Percentiles rank a stretch among this genome's conserved stretches.
Evolutionary conservation across 2,888 invertebrate species (phyloP).

Genomic region (Brenthis daphne): DNA sequence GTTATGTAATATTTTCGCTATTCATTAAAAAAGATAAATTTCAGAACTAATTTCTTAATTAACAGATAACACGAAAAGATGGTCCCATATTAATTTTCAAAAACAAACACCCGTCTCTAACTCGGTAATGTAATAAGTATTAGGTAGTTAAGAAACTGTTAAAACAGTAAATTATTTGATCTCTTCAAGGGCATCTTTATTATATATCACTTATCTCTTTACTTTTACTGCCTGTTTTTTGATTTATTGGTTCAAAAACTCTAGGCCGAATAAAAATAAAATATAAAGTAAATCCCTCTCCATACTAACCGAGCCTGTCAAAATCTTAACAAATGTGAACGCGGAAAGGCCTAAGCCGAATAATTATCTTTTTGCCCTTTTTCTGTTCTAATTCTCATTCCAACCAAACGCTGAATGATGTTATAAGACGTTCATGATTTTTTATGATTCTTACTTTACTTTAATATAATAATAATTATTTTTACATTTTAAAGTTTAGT

Average conservation of each 20-base stretch:
- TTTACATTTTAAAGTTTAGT: not conserved
- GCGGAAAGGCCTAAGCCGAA: constrained; percentile 62
- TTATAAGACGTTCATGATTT: constrained; percentile 25
- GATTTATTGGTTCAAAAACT: not conserved
- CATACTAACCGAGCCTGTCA: constrained; percentile 35
- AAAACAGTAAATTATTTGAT: too few species aligned
- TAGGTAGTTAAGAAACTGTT: too few species aligned
- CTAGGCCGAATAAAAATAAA: not conserved
- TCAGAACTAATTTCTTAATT: too few species aligned
- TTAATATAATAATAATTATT: not conserved
- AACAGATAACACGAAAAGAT: too few species aligned
- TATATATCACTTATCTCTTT: too few species aligned
- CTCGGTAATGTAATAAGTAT: too few species aligned
- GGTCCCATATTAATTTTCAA: too few species aligned
- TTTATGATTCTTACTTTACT: constrained; percentile 15
- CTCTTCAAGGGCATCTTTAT: too few species aligned
- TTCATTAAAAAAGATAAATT: too few species aligned
- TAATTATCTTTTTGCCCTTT: constrained; percentile 55
- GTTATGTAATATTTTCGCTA: too few species aligned
- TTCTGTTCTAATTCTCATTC: constrained; percentile 35
- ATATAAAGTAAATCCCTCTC: constrained; percentile 35
- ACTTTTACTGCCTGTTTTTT: not conserved
- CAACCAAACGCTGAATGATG: constrained; percentile 33
- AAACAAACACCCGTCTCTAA: too few species aligned
- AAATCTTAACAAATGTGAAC: constrained; percentile 50